These are phyloP conservation scores for Anas platyrhynchos DNA, from an alignment of 2,113 vertebrate genomes.

Conservation along the genomic window DNA sequence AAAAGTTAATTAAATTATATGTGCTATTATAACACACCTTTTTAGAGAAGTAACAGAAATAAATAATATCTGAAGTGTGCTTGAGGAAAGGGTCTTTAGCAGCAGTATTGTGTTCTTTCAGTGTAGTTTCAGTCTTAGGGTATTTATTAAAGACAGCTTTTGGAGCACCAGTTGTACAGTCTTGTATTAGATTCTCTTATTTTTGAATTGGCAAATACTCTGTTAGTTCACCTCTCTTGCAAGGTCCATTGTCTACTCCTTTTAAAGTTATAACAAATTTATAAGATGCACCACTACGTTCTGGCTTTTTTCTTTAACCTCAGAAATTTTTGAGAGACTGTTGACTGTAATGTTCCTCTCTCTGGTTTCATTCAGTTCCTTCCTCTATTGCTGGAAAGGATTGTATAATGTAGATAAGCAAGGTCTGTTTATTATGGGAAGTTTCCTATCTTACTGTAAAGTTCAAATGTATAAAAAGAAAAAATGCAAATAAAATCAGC, in stretches of 20 bases:
- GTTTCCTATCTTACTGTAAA: neutral
- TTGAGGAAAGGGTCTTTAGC: neutral
- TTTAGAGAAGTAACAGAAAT: neutral
- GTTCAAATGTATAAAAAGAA: neutral
- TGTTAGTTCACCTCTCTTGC: neutral
- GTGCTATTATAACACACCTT: rapidly evolving
- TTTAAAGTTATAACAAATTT: neutral
- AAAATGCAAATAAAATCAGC: neutral
- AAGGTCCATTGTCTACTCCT: neutral
- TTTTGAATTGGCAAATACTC: neutral
- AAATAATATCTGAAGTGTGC: neutral
- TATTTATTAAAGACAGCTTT: neutral
- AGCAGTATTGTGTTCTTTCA: neutral
- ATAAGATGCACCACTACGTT: neutral
- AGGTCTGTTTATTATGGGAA: neutral
- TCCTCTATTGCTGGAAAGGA: neutral
- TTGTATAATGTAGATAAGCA: neutral
- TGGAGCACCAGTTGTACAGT: neutral
- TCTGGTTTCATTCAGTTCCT: neutral
- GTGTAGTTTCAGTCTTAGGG: neutral
- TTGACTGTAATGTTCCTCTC: neutral
- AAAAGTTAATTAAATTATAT: neutral
- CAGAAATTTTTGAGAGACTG: neutral
- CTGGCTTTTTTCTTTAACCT: neutral
- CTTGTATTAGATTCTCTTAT: neutral